Base-by-base conservation (phyloP, 1,140 invertebrate genomes). In the Steinernema feltiae region DNA sequence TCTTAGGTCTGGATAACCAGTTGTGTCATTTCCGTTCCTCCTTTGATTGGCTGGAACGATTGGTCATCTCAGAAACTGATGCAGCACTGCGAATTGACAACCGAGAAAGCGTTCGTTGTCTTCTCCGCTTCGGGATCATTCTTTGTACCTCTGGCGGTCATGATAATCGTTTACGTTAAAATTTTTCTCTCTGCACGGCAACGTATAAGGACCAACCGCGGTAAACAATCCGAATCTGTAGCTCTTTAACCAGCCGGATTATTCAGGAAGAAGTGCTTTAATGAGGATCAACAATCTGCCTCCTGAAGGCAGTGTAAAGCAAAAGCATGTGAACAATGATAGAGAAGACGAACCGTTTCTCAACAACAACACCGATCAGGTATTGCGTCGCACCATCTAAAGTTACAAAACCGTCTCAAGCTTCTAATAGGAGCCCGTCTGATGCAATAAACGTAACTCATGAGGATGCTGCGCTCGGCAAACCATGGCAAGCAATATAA, bases 11-110 rank as follows among this genome's bases (percentile, higher is more conserved):
- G 96, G 96, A 86, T 93, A 0, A 89, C 95, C 1, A 95, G 93
- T 0, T 90, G 92, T 1, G 88, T 95, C 21, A 98, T 98, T 78
- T 96, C 94, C 80, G 95, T 96, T 32, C 96, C 96, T 1, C 95
- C 96, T 0, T 88, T 98, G 41, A 91, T 95, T 18, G 95, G 95
- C 15, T 98, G 96, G 96, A 97, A 97, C 84, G 94, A 97, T 87
- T 96, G 94, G 94, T 93, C 93, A 0, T 92, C 81, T 21, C 78
- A 93, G 71, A 90, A 90, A 48, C 93, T 93, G 78, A 89, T 90
- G 73, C 88, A 88, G 18, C 79, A 81, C 32, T 88, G 88, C 77
- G 83, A 85, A 74, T 76, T 88, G 24, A 86, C 86, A 7, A 79
- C 80, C 0, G 90, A 94, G 79, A 91, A 91, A 77, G 93, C 93